Conservation (phyloP, 2,113 vertebrate species). For the Notiomystis cincta region DNA sequence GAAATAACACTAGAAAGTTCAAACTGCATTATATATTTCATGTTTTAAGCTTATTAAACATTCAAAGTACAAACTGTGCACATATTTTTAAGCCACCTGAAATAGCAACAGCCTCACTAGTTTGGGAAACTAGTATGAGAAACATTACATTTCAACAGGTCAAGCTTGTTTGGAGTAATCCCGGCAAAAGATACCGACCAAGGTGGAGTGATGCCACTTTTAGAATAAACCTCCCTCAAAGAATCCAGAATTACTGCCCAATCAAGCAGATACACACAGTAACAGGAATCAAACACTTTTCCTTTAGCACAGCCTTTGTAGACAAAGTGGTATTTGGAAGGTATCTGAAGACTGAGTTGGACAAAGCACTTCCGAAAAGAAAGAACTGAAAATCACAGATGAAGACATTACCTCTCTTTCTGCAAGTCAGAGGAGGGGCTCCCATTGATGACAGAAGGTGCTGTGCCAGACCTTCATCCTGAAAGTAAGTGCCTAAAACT, state of each 20-base stretch:
- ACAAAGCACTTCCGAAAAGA: neutral
- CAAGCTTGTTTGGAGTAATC: neutral
- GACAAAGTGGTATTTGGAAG: neutral
- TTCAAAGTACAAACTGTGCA: conserved; percentile 60
- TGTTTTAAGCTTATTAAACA: conserved; percentile 67
- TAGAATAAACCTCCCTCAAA: neutral
- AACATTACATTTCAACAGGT: conserved; percentile 23
- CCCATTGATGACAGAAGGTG: neutral
- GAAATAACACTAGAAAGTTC: conserved; percentile 70
- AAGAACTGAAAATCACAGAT: neutral
- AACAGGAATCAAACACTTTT: neutral
- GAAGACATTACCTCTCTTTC: neutral
- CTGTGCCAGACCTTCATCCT: neutral
- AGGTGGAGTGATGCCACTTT: neutral
- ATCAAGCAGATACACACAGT: neutral
- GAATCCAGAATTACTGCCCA: neutral
- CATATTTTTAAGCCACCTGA: conserved; percentile 69
- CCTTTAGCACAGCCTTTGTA: neutral
- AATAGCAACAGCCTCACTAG: conserved; percentile 51
- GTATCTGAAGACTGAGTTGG: neutral
- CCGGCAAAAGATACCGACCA: neutral
- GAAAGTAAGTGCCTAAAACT: neutral
- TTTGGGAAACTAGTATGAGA: conserved; percentile 35
- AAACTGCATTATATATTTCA: conserved; percentile 64
- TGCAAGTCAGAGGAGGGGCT: neutral